A percentile compares a stretch with the other conserved stretches of the same genome.
These are phyloP conservation scores for Lepidurus apus DNA, from an alignment of 1,140 invertebrate genomes.

Conservation along the genomic window DNA sequence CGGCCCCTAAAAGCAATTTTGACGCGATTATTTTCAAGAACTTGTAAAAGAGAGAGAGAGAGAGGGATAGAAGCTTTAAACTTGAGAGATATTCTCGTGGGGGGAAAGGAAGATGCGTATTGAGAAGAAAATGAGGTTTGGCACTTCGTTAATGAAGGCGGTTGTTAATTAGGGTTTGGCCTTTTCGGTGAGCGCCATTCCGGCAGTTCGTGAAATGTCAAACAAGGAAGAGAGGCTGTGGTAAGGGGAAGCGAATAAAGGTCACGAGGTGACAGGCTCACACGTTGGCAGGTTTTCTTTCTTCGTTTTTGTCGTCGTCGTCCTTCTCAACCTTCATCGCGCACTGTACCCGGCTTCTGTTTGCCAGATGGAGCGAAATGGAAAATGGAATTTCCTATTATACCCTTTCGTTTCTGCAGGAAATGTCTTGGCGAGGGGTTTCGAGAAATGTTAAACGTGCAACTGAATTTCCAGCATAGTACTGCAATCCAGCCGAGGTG, in stretches of 20 bases:
- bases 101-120: constrained; percentile 5
- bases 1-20: constrained; percentile 15
- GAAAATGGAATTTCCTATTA: too few species aligned
- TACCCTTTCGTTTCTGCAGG: too few species aligned
- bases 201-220: constrained; percentile 9
- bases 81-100: background rate
- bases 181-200: background rate
- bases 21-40: constrained; percentile 16
- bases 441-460: too few species aligned
- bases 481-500: too few species aligned
- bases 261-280: constrained; percentile 3
- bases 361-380: background rate
- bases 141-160: constrained; percentile 16
- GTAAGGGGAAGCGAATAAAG: background rate
- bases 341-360: background rate
- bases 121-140: constrained; percentile 10
- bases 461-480: too few species aligned
- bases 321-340: background rate
- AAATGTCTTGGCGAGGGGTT: too few species aligned
- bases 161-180: constrained; percentile 4
- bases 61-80: background rate
- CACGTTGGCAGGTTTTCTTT: constrained; percentile 21
- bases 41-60: constrained; percentile 1
- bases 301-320: background rate
- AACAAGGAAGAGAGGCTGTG: background rate